Evolutionary conservation across 2,888 invertebrate genomes (phyloP).

Genomic region (Drosophila acutilabella): DNA sequence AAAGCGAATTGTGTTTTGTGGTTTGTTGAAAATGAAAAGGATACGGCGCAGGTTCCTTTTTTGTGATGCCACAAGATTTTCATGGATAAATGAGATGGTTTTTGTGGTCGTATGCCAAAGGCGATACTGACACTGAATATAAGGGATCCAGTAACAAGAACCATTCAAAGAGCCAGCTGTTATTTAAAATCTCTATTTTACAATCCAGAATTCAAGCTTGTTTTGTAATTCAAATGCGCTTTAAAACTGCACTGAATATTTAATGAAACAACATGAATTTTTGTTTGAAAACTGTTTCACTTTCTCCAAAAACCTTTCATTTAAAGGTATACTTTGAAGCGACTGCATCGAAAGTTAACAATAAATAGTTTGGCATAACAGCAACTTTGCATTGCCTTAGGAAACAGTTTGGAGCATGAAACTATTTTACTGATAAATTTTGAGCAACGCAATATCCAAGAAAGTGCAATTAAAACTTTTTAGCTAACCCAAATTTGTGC

Average conservation of each 20-base stretch:
- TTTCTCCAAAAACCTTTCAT: neutral
- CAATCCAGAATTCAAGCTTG: constrained; percentile 10
- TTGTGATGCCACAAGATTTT: constrained; percentile 69
- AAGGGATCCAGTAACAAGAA: constrained; percentile 16
- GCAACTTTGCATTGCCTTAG: constrained; percentile 35
- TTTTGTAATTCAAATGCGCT: neutral
- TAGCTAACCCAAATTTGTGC: constrained; percentile 30
- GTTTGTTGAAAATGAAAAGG: constrained; percentile 75
- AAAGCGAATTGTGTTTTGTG: constrained; percentile 77
- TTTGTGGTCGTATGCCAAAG: constrained; percentile 64
- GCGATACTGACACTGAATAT: constrained; percentile 49
- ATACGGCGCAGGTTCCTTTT: constrained; percentile 68
- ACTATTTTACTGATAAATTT: constrained; percentile 67
- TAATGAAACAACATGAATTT: too few species aligned
- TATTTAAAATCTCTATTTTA: constrained; percentile 27
- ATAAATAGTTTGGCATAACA: constrained; percentile 11
- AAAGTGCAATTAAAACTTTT: constrained; percentile 67
- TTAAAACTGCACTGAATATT: constrained; percentile 1
- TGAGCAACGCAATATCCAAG: constrained; percentile 36
- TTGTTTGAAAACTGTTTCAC: neutral
- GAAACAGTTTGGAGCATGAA: constrained; percentile 37
- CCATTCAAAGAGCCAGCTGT: constrained; percentile 63
- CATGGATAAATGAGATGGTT: constrained; percentile 80
- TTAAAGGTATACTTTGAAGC: neutral
- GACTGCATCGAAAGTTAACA: neutral